Base-by-base conservation (phyloP, 2,888 invertebrate species). In the Gandaritis pyraliata region DNA sequence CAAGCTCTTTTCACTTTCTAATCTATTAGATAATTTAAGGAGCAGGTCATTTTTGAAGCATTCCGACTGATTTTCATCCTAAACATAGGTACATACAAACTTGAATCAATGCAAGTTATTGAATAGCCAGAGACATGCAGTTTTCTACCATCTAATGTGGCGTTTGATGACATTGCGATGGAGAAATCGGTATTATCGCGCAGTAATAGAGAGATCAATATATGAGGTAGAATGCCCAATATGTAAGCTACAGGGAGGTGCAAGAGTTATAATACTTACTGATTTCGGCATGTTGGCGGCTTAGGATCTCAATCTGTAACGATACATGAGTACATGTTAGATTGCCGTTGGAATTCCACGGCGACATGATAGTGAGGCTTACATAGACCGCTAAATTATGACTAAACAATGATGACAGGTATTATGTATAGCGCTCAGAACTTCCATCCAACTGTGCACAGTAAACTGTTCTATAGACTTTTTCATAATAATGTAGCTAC, bases 271-370 rank as follows among this genome's bases (percentile, higher is more conserved):
- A 60, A 61, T 76, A 94, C 94, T 94, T 81, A 94, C 94, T 87
- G 94, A 94, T 94, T 94, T 94, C 86, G 94, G 94, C 93, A 94
- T 94, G 86, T 93, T 94, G 92, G 85, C 85, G 86, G 85, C 80
- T 87, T 83, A 77, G 87, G 86, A 87, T 89, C 82, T 85, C 88
- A 84, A 92, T 92, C 93, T 93, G 91, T 65, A 91, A 92, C 57
- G 61, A 76, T 46, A 76, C 71, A 80, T 82, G 60, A 83, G 71
- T 71, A 72, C 70, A 77, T 80, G 68, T 81, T 73, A 82, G 78
- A 78, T 76, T 72, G 72, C 71, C 71, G 77, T 71, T 73, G 72
- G 73, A 79, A 77, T 77, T 80, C 74, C 79, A 77, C 66, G 13
- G 47, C 47, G 33, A 47, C 64, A 70, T 69, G 73, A 72, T 68